phyloP scores from a whole-genome alignment of 2,113 vertebrate genomes.

The Greenwoodochromis staneri region DNA sequence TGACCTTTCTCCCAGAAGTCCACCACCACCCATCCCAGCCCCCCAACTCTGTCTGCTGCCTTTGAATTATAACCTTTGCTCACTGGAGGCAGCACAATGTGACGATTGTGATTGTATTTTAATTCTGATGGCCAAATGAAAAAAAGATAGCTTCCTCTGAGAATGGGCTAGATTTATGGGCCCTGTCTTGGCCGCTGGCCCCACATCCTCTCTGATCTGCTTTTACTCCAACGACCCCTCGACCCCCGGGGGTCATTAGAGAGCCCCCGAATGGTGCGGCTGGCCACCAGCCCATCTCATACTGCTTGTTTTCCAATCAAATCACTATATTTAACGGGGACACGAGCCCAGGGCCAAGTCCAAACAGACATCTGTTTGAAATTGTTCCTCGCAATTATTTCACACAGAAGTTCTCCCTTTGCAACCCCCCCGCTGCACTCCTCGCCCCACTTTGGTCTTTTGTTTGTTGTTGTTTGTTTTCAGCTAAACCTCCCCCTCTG shows the following conservation, averaged over 20 bases:
- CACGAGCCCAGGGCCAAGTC: conserved; percentile 61
- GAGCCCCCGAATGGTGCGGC: conserved; percentile 58
- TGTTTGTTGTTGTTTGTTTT: conserved; percentile 64
- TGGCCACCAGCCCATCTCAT: conserved; percentile 60
- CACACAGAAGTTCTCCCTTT: conserved; percentile 39
- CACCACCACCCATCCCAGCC: neutral
- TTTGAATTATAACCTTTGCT: conserved; percentile 52
- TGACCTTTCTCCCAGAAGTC: conserved; percentile 32
- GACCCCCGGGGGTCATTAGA: conserved; percentile 69
- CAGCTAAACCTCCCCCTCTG: conserved; percentile 26
- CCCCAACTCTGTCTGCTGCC: neutral
- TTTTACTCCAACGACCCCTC: conserved; percentile 66
- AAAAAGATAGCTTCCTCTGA: conserved; percentile 70
- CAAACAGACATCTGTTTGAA: conserved; percentile 67
- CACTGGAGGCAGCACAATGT: conserved; percentile 52
- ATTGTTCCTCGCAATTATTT: conserved; percentile 62
- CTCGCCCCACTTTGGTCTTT: conserved; percentile 45
- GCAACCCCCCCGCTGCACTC: neutral
- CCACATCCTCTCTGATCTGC: conserved; percentile 71
- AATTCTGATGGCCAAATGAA: conserved; percentile 59
- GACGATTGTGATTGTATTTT: conserved; percentile 67
- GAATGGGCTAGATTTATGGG: conserved; percentile 66
- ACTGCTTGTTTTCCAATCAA: conserved; percentile 68
- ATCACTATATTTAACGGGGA: conserved; percentile 70
- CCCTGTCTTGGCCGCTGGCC: conserved; percentile 60